Conservation (phyloP, 1,140 invertebrate genomes). For the Heliconius nattereri region DNA sequence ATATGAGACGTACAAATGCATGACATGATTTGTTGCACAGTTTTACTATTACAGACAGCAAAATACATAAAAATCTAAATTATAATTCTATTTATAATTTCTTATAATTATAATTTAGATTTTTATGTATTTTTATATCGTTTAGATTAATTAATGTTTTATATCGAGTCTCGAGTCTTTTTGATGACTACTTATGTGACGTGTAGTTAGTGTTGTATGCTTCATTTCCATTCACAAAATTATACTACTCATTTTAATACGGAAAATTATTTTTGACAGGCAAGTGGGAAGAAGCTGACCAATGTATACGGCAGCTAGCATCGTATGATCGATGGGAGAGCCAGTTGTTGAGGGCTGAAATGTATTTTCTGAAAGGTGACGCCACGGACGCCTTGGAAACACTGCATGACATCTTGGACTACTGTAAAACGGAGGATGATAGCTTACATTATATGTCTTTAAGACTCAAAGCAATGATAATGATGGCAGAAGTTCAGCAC, state of each 20-base stretch:
- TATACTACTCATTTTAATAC: background rate
- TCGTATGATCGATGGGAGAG: constrained; percentile 87
- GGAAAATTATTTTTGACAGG: constrained; percentile 72
- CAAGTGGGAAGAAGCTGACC: constrained; percentile 89
- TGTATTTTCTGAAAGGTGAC: constrained; percentile 86
- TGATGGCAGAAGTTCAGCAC: constrained; percentile 87
- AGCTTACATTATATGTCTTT: constrained; percentile 82
- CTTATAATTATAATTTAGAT: background rate
- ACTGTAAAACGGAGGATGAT: constrained; percentile 77
- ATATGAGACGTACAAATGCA: background rate
- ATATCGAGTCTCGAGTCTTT: too few species aligned
- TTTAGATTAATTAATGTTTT: too few species aligned
- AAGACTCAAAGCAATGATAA: constrained; percentile 85
- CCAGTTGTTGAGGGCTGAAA: constrained; percentile 84
- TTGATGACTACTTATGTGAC: too few species aligned
- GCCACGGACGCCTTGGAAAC: constrained; percentile 83
- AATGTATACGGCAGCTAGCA: constrained; percentile 87
- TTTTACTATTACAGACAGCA: too few species aligned
- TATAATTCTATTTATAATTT: background rate
- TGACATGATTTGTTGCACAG: background rate
- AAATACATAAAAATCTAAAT: too few species aligned
- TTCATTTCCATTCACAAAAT: too few species aligned
- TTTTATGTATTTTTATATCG: too few species aligned
- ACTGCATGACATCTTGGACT: constrained; percentile 82
- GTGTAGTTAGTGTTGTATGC: too few species aligned